Evolutionary conservation across 2,888 invertebrate species (phyloP), one percentile per base, ranked within the genome.

Genomic region (Tridacna crocea): DNA sequence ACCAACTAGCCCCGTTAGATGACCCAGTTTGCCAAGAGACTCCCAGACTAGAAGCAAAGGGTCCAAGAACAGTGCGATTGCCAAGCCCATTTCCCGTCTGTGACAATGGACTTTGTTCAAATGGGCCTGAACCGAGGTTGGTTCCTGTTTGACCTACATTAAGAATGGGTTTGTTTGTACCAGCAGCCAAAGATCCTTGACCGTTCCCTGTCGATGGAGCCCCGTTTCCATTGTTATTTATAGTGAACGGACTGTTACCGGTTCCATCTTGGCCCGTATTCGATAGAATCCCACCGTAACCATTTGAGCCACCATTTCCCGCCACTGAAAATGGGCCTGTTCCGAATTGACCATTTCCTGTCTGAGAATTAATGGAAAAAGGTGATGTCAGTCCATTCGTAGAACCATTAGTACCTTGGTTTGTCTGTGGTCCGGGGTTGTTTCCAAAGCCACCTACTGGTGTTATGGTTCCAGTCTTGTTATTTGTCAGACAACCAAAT

Each of bases 11-110:
- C 26, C 83, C 82, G 47, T 82, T 80, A 0, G 66, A 76, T 48
- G 86, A 78, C 3, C 84, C 82, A 46, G 70, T 55, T 48, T 79
- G 76, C 75, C 80, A 80, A 26, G 68, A 74, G 19, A 27, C 65
- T 13, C 83, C 81, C 8, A 79, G 47, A 22, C 79, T 73, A 48
- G 74, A 75, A 47, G 79, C 76, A 74, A 79, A 83, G 13, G 80
- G 85, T 46, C 84, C 83, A 13, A 75, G 48, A 10, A 48, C 63
- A 3, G 58, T 58, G 13, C 27, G 22, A 46, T 46, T 60, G 15
- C 63, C 73, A 36, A 36, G 36, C 17, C 66, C 72, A 72, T 58
- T 76, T 15, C 75, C 78, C n/a, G 66, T 22, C 15, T 22, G 47
- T 73, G 19, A 36, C 11, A 72, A 70, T 11, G 66, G 66, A 15